These are phyloP conservation scores for Patiria miniata DNA, from an alignment of 35 echinoderm and acorn worm species.

Conservation along the genomic window DNA sequence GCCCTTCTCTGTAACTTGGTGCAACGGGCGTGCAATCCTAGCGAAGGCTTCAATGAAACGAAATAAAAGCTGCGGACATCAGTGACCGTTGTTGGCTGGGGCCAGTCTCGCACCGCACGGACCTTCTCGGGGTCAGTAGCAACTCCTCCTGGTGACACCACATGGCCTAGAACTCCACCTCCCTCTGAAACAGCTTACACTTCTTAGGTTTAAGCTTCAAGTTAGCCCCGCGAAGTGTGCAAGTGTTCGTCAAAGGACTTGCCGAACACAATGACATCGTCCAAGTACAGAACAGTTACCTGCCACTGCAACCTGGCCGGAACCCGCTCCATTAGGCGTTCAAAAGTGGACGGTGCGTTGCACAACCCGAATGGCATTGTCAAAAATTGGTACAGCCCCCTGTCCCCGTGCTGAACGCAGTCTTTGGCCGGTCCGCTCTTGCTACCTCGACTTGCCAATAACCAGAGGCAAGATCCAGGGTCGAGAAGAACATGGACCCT, in stretches of 20 bases:
- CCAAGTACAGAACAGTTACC: too few species aligned
- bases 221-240: not conserved
- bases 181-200: conserved; percentile 28
- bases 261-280: too few species aligned
- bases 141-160: conserved; percentile 33
- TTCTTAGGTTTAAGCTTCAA: conserved; percentile 53
- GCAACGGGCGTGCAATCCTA: conserved; percentile 43
- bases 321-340: conserved; percentile 42
- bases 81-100: conserved; percentile 14
- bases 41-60: conserved; percentile 44
- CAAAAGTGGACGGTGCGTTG: conserved; percentile 47
- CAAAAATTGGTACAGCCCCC: conserved; percentile 43
- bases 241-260: too few species aligned
- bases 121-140: too few species aligned
- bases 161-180: conserved; percentile 50
- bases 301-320: conserved; percentile 39
- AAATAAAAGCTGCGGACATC: conserved; percentile 44
- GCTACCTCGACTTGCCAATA: too few species aligned
- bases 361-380: conserved; percentile 52
- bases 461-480: too few species aligned
- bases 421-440: conserved; percentile 46
- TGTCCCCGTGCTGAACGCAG: conserved; percentile 48
- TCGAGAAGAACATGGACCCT: conserved; percentile 49
- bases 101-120: conserved; percentile 23
- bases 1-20: conserved; percentile 34